phyloP scores from a whole-genome alignment of 2,113 vertebrate genomes.

The Nycticorax nycticorax region DNA sequence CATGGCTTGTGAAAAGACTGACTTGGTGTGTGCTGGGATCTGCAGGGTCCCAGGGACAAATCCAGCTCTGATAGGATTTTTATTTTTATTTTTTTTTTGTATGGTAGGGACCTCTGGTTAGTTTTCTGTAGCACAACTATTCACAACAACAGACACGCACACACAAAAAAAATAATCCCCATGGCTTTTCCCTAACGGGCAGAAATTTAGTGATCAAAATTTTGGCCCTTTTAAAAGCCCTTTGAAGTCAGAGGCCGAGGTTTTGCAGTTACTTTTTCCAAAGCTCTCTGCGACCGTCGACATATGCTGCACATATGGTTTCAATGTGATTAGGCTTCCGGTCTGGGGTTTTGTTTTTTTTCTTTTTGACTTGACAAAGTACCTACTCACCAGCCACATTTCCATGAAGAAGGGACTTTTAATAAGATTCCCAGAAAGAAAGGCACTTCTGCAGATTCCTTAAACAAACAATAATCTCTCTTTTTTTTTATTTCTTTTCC shows the following conservation, averaged over 20 bases:
- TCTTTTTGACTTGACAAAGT: slow-evolving; percentile 3
- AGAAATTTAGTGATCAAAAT: background rate
- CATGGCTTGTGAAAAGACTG: background rate
- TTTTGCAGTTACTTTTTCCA: slow-evolving; percentile 36
- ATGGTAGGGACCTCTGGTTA: background rate
- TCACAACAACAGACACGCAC: background rate
- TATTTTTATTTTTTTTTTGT: background rate
- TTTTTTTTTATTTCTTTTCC: background rate
- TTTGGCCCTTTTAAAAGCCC: background rate
- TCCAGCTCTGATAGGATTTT: background rate
- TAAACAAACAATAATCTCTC: background rate
- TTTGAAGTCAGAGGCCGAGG: slow-evolving; percentile 13
- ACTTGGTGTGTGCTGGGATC: background rate
- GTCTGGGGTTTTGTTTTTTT: background rate
- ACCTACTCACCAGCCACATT: slow-evolving; percentile 1
- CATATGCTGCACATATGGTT: slow-evolving; percentile 60
- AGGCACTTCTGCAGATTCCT: background rate
- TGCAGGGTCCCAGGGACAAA: background rate
- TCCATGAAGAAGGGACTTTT: background rate
- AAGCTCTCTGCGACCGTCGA: slow-evolving; percentile 29
- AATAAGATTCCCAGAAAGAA: slow-evolving; percentile 8
- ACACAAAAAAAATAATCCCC: background rate
- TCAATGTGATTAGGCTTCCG: slow-evolving; percentile 38
- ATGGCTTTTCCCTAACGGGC: background rate
- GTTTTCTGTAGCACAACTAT: background rate